Conservation (phyloP, 2,888 invertebrate genomes). For the Junonia oenone region DNA sequence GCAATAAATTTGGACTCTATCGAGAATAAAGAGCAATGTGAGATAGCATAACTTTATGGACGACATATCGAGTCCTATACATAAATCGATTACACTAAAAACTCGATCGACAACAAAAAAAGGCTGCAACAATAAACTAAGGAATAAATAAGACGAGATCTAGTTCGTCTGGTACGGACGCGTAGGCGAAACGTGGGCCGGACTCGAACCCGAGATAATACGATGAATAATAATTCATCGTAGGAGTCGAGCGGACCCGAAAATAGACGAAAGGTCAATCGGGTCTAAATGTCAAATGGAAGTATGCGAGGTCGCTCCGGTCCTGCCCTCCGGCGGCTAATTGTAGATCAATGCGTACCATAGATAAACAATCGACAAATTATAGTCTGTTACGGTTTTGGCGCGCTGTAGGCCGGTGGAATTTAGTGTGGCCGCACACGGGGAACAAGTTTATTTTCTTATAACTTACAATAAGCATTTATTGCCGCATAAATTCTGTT, state of each 20-base stretch:
- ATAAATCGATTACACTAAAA: conserved; percentile 38
- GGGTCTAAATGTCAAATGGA: conserved; percentile 67
- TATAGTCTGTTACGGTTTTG: conserved; percentile 28
- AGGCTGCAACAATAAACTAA: conserved; percentile 44
- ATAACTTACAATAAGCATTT: not conserved
- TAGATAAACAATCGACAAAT: conserved; percentile 35
- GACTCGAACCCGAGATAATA: conserved; percentile 38
- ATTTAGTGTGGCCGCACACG: conserved; percentile 16
- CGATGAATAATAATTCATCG: conserved; percentile 49
- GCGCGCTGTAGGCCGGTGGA: conserved; percentile 20
- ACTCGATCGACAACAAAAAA: conserved; percentile 35
- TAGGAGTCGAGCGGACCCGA: conserved; percentile 62
- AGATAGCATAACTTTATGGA: conserved; percentile 24
- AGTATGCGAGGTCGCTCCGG: conserved; percentile 48
- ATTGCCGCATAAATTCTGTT: not conserved
- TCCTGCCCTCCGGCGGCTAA: conserved; percentile 46
- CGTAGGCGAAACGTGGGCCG: conserved; percentile 51
- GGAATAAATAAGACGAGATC: conserved; percentile 53
- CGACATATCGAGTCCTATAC: conserved; percentile 27
- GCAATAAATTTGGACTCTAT: conserved; percentile 3
- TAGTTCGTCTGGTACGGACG: conserved; percentile 58
- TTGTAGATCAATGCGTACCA: conserved; percentile 30
- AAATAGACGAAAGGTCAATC: conserved; percentile 63
- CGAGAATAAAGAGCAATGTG: conserved; percentile 5
- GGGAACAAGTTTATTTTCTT: conserved; percentile 8